Percentiles rank a stretch among this genome's conserved stretches.
Evolutionary conservation across 2,113 vertebrate species (phyloP).

Genomic region (Lepus americanus): DNA sequence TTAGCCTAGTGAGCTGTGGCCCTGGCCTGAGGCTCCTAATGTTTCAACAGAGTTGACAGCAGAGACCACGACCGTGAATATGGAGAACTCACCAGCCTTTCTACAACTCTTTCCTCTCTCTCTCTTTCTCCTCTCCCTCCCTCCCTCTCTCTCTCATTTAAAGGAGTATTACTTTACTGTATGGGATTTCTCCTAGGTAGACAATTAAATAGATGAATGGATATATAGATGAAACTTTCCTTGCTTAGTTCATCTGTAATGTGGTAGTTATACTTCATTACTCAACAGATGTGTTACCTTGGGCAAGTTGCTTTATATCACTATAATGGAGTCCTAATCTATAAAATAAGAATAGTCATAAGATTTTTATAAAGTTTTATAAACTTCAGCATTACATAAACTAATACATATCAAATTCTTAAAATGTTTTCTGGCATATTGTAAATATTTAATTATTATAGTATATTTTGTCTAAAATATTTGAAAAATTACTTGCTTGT

Average conservation of each 20-base stretch:
- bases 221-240: neutral
- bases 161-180: neutral
- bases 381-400: neutral
- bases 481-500: neutral
- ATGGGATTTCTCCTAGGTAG: neutral
- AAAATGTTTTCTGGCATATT: conserved; percentile 28
- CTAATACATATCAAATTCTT: neutral
- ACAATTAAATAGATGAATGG: no score
- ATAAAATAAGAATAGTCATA: conserved; percentile 43
- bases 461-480: conserved; percentile 27
- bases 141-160: neutral
- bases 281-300: neutral
- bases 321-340: neutral
- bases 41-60: neutral
- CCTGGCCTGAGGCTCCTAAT: no score
- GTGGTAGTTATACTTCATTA: conserved; percentile 13
- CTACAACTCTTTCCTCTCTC: no score
- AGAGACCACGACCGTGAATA: neutral
- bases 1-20: neutral
- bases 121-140: no score
- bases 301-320: neutral
- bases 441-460: conserved; percentile 31
- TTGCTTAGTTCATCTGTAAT: neutral
- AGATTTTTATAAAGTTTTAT: neutral
- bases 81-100: neutral